Conservation (phyloP, 1,140 invertebrate genomes). For the Atta colombica region DNA sequence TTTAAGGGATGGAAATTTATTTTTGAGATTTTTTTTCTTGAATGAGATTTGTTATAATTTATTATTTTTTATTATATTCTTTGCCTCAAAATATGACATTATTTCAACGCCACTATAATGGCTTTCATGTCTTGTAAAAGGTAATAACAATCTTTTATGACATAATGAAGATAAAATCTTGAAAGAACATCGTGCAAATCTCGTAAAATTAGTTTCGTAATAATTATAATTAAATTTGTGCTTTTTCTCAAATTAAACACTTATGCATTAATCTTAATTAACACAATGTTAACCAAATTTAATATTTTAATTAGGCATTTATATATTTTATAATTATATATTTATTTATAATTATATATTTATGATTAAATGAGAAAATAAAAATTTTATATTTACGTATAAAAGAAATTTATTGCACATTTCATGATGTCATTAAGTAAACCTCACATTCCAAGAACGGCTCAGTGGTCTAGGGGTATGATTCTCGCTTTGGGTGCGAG, state of each 20-base stretch:
- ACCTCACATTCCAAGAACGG: conserved; percentile 78
- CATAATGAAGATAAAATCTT: neutral
- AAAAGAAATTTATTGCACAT: neutral
- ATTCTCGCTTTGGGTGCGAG: conserved; percentile 96
- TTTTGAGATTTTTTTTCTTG: too few species aligned
- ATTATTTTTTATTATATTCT: too few species aligned
- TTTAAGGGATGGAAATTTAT: too few species aligned
- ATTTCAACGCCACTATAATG: too few species aligned
- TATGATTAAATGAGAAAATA: neutral
- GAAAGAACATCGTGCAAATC: neutral
- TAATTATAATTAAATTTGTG: neutral
- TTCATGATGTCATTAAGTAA: neutral
- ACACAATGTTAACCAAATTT: neutral
- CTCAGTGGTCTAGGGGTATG: conserved; percentile 96
- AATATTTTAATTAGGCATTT: conserved; percentile 7
- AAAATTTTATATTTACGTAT: neutral
- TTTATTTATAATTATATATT: too few species aligned
- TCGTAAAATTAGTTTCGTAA: neutral
- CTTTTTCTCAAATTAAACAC: neutral
- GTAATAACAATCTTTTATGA: neutral
- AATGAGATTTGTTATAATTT: too few species aligned
- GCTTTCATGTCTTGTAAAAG: too few species aligned
- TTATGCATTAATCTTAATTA: neutral
- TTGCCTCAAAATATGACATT: too few species aligned
- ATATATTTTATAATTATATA: too few species aligned